A percentile compares a stretch with the other conserved stretches of the same genome.
Evolutionary conservation across 2,113 vertebrate species (phyloP).

Genomic region (Phyllostomus hastatus): DNA sequence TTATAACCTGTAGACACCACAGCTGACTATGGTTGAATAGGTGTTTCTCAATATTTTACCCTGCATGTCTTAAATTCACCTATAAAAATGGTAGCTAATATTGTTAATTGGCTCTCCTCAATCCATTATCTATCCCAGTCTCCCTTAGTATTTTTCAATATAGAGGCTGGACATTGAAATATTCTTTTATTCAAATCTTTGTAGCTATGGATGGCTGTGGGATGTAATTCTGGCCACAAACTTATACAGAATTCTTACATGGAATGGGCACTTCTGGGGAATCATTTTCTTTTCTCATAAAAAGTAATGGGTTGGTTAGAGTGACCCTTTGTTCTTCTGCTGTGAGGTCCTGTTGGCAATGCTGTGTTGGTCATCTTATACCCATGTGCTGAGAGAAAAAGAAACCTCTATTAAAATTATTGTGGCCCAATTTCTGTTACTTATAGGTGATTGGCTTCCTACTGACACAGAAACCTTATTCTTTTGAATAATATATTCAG

Average conservation of each 20-base stretch:
- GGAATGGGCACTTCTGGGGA: neutral
- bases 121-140: neutral
- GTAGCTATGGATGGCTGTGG: neutral
- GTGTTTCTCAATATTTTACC: neutral
- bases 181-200: neutral
- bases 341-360: neutral
- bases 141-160: neutral
- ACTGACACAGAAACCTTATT: neutral
- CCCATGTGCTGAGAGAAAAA: neutral
- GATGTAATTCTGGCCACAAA: neutral
- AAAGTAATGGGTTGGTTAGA: neutral
- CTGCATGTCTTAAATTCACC: neutral
- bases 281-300: neutral
- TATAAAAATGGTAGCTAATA: neutral
- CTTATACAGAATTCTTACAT: neutral
- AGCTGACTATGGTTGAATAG: neutral
- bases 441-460: neutral
- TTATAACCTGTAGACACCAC: neutral
- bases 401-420: neutral
- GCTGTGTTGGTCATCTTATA: neutral
- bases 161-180: neutral
- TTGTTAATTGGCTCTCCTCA: neutral
- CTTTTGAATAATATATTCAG: neutral
- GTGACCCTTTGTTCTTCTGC: neutral
- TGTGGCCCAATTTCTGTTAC: neutral